Conservation (phyloP, 2,797 vertebrate species). For the Melanogrammus aeglefinus region DNA sequence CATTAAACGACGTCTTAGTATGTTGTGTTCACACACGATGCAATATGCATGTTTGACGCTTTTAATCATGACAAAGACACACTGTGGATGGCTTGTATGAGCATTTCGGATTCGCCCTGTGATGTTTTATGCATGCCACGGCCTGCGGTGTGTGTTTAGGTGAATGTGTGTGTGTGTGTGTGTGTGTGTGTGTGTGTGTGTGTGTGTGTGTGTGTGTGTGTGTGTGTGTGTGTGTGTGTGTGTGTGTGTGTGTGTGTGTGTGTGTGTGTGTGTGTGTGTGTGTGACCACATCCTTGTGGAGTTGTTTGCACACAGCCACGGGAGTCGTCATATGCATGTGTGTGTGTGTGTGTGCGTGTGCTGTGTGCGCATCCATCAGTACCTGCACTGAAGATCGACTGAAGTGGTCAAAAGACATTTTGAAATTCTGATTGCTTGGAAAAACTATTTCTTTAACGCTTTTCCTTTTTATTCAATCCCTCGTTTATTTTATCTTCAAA, state of each 20-base stretch:
- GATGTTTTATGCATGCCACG: slow-evolving; percentile 63
- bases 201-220: slow-evolving; percentile 26
- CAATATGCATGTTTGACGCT: slow-evolving; percentile 55
- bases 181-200: slow-evolving; percentile 22
- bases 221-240: slow-evolving; percentile 24
- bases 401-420: no score
- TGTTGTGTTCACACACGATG: slow-evolving; percentile 65
- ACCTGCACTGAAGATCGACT: background rate
- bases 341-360: slow-evolving; percentile 21
- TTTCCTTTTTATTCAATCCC: no score
- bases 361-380: background rate
- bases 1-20: slow-evolving; percentile 58
- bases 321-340: slow-evolving; percentile 5
- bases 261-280: slow-evolving; percentile 24
- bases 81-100: slow-evolving; percentile 41
- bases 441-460: no score
- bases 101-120: slow-evolving; percentile 39
- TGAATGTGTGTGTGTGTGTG: slow-evolving; percentile 26
- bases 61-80: slow-evolving; percentile 57
- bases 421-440: no score
- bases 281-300: slow-evolving; percentile 38
- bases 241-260: slow-evolving; percentile 24
- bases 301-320: background rate
- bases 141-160: slow-evolving; percentile 20
- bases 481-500: no score